These are phyloP conservation scores for Gobius niger DNA, from an alignment of 2,113 vertebrate species.

Conservation along the genomic window DNA sequence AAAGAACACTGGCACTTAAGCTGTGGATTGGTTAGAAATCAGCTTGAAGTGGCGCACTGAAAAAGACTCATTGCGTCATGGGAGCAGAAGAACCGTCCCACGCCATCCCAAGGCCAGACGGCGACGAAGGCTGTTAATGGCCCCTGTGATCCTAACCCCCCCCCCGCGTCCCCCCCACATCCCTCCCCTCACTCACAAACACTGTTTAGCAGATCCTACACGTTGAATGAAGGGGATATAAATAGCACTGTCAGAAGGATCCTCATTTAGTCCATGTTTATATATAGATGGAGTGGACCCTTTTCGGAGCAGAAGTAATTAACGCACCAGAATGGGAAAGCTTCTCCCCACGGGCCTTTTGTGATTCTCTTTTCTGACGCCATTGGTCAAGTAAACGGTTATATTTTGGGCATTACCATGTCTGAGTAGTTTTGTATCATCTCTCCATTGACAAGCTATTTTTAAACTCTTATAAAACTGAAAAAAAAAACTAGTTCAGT, in stretches of 20 bases:
- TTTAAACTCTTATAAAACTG: background rate
- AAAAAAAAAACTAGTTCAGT: background rate
- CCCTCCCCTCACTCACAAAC: constrained; percentile 40
- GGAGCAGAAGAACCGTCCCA: constrained; percentile 64
- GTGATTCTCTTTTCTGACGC: constrained; percentile 42
- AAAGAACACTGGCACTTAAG: constrained; percentile 41
- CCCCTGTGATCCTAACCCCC: constrained; percentile 44
- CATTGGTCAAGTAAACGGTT: constrained; percentile 8
- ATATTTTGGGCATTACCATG: background rate
- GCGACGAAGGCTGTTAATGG: constrained; percentile 63
- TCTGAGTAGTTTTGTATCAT: background rate
- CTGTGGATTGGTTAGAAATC: constrained; percentile 44
- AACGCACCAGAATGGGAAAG: constrained; percentile 62
- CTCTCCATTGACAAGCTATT: background rate
- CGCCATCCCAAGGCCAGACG: constrained; percentile 61
- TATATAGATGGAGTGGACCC: constrained; percentile 60
- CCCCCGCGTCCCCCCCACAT: constrained; percentile 6
- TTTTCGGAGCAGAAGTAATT: constrained; percentile 58
- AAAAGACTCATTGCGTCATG: constrained; percentile 71
- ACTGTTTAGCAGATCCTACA: constrained; percentile 52
- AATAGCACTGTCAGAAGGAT: constrained; percentile 49
- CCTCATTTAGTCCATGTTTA: constrained; percentile 53
- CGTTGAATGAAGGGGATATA: constrained; percentile 58
- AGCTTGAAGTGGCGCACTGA: constrained; percentile 54
- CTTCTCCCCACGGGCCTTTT: constrained; percentile 16